These are phyloP conservation scores for Parnassius orleans DNA, from an alignment of 2,888 invertebrate genomes.

Conservation along the genomic window DNA sequence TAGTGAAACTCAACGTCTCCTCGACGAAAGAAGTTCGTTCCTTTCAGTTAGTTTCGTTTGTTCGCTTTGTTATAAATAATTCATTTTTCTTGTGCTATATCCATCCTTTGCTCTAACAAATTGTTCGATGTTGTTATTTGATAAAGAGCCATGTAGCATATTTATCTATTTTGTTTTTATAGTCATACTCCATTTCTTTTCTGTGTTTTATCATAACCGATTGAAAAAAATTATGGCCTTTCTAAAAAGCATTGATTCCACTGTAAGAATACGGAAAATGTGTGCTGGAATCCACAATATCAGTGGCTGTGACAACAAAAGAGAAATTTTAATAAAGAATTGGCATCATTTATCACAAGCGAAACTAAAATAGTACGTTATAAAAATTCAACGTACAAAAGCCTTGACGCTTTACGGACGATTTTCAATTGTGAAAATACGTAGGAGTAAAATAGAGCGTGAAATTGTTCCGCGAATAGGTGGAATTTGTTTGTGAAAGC, in stretches of 20 bases:
- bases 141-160: neutral
- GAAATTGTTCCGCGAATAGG: slow-evolving; percentile 70
- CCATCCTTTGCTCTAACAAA: slow-evolving; percentile 18
- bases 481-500: slow-evolving; percentile 71
- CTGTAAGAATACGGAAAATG: slow-evolving; percentile 10
- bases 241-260: slow-evolving; percentile 5
- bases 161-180: neutral
- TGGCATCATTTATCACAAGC: slow-evolving; percentile 57
- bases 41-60: slow-evolving; percentile 32
- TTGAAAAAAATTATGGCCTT: neutral
- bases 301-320: slow-evolving; percentile 38
- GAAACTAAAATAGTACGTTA: slow-evolving; percentile 60
- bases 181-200: neutral
- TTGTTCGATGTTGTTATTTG: slow-evolving; percentile 16
- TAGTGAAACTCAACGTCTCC: slow-evolving; percentile 34
- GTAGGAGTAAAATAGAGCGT: slow-evolving; percentile 73
- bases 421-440: slow-evolving; percentile 70
- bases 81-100: slow-evolving; percentile 27
- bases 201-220: neutral
- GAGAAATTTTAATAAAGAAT: slow-evolving; percentile 63
- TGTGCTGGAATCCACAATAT: slow-evolving; percentile 35
- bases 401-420: slow-evolving; percentile 54
- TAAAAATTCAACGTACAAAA: slow-evolving; percentile 64
- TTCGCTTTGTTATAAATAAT: slow-evolving; percentile 29
- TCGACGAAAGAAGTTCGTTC: slow-evolving; percentile 33